Evolutionary conservation across 2,888 invertebrate species (phyloP), one percentile per base, ranked within the genome.

Genomic region (Sesia apiformis): DNA sequence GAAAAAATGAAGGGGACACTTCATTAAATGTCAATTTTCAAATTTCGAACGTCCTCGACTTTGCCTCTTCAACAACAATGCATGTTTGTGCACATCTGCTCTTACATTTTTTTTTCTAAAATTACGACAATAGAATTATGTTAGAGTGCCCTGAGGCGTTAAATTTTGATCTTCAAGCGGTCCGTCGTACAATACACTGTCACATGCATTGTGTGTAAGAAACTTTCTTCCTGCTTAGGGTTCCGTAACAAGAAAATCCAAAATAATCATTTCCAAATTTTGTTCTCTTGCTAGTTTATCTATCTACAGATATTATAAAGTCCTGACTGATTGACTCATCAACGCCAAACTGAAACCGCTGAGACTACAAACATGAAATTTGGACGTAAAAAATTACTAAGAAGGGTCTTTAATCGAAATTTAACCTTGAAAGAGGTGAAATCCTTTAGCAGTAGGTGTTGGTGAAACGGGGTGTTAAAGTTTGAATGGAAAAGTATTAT

Each of bases 11-110:
- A 50, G 50, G 60, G 67, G 71, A 73, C 77, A 84, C 83, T 84
- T 80, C 81, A 84, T 84, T 83, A 72, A 77, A 84, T 76, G 76
- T 73, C 84, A 84, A 84, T 84, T 82, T 81, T 77, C 69, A 72
- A 63, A 65, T 59, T 62, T 68, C 65, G 60, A 69, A 58, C 64
- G 67, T 68, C 67, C 81, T 84, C 79, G 76, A 83, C 80, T 79
- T 71, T 54, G 65, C 70, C 72, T 69, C 70, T 68, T 58, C 56
- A 65, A 57, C 54, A 58, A 76, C 74, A 81, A 79, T 68, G 58
- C 59, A 57, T 77, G 73, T 79, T 78, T 76, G 63, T 71, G 67
- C 69, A 74, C 80, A 83, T 82, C 82, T 82, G 83, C 74, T 63
- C 59, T 56, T 59, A 65, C 70, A 70, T 74, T 74, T 75, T 68